Evolutionary conservation across 1,140 invertebrate genomes (phyloP), one percentile per base, ranked within the genome.

Genomic region (Stegodyphus dumicola): DNA sequence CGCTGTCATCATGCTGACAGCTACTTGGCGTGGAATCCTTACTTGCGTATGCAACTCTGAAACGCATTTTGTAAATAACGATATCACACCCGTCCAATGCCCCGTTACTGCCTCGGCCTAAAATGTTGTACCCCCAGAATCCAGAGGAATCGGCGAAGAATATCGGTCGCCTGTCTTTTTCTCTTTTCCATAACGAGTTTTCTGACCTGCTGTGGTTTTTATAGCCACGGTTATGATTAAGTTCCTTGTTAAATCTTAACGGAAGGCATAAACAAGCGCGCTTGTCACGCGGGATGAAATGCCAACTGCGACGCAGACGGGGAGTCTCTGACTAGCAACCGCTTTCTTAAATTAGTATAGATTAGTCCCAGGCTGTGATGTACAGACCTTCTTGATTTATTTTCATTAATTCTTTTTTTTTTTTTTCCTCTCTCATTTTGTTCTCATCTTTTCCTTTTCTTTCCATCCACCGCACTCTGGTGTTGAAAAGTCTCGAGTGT

Each of bases 171-270:
- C 33, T 33, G 33, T 33, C 33, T 33, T 77, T 77, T 65, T 60
- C 60, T 18, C 77, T 33, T 67, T 52, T 48, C 49, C 69, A n/a
- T 78, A 80, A 80, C 77, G 77, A 80, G 77, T 80, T 80, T 80
- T 71, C 67, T 71, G 77, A 80, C 67, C 67, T 67, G 77, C 51
- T 65, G 69, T 67, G 11, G 71, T 52, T 78, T 78, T 78, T 69
- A 78, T 66, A 18, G 65, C 49, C n/a, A n/a, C 53, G 51, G 6
- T 67, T 78, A 49, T 80, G 77, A 80, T 80, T 78, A 53, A 80
- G 77, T 80, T 80, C 77, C 77, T 80, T 80, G 77, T 80, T 80
- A 80, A 80, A 80, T 80, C 77, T 80, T 13, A 80, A 80, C 77
- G 77, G 77, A 80, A 80, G 67, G 65, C 66, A 70, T 80, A 80